Conservation (phyloP, 2,113 vertebrate species). For the Sinocyclocheilus anophthalmus region DNA sequence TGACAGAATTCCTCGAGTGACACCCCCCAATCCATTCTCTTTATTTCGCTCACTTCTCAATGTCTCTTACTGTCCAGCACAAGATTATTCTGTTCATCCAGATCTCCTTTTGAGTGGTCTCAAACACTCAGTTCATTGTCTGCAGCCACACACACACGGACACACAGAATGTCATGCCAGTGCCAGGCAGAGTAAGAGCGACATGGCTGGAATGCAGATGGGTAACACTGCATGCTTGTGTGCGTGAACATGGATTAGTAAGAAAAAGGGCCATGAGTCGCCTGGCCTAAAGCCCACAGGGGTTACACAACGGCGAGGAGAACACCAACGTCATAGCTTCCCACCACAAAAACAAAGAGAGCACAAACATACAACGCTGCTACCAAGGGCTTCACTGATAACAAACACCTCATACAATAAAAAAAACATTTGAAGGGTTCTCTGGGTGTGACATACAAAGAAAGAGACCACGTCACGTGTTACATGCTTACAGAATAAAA, state of each 20-base stretch:
- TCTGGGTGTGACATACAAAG: background rate
- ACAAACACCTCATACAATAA: background rate
- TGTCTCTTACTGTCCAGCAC: conserved; percentile 40
- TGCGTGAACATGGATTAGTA: conserved; percentile 42
- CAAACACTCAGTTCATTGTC: conserved; percentile 72
- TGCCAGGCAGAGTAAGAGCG: conserved; percentile 68
- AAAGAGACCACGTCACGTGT: background rate
- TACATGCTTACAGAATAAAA: background rate
- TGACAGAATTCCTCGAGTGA: background rate
- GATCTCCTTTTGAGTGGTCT: conserved; percentile 45
- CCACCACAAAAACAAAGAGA: conserved; percentile 30
- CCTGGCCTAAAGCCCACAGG: conserved; percentile 57
- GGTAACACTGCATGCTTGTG: conserved; percentile 51
- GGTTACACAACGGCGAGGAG: conserved; percentile 33
- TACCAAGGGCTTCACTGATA: background rate
- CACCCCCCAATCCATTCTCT: background rate
- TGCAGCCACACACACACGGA: conserved; percentile 13
- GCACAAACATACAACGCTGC: background rate
- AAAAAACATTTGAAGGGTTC: background rate
- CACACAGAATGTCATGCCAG: conserved; percentile 49
- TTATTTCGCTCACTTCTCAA: conserved; percentile 30
- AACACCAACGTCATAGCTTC: conserved; percentile 36
- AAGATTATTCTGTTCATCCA: conserved; percentile 51
- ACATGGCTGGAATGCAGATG: conserved; percentile 69
- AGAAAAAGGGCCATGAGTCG: conserved; percentile 38